A percentile compares a stretch with the other conserved stretches of the same genome.
These are phyloP conservation scores for Drosophila obscura DNA, from an alignment of 1,140 invertebrate genomes.

Conservation along the genomic window DNA sequence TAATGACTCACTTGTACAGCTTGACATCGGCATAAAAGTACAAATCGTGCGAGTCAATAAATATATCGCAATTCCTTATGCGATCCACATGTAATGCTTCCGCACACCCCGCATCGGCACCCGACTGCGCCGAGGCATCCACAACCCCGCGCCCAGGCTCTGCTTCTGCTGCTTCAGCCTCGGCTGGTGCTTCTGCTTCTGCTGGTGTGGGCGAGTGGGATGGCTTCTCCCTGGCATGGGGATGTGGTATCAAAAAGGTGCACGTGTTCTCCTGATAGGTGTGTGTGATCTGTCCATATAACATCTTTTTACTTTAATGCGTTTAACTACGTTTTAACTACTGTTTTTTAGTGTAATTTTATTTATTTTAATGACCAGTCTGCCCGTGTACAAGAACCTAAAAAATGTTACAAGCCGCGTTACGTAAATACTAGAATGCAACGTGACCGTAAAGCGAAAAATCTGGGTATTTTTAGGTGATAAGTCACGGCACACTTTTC, in stretches of 20 bases:
- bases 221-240: slow-evolving; percentile 56
- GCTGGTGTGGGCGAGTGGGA: slow-evolving; percentile 42
- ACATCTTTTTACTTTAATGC: slow-evolving; percentile 62
- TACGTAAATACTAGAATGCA: too few relatives aligned
- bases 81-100: slow-evolving; percentile 60
- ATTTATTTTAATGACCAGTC: slow-evolving; percentile 53
- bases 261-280: slow-evolving; percentile 67
- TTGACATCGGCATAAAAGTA: slow-evolving; percentile 76
- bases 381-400: slow-evolving; percentile 34
- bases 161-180: slow-evolving; percentile 8
- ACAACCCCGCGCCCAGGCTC: not conserved
- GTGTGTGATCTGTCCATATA: slow-evolving; percentile 72
- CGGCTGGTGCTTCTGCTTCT: slow-evolving; percentile 23
- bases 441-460: too few relatives aligned
- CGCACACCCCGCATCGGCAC: slow-evolving; percentile 9
- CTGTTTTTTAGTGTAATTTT: slow-evolving; percentile 45
- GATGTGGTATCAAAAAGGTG: slow-evolving; percentile 63
- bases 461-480: too few relatives aligned
- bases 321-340: slow-evolving; percentile 29
- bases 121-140: not conserved
- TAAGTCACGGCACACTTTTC: too few relatives aligned
- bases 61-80: slow-evolving; percentile 79
- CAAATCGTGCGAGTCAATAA: slow-evolving; percentile 74
- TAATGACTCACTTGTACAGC: slow-evolving; percentile 71
- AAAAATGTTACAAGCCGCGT: slow-evolving; percentile 3